Base-by-base conservation (phyloP, 2,113 vertebrate species). In the Alosa alosa region DNA sequence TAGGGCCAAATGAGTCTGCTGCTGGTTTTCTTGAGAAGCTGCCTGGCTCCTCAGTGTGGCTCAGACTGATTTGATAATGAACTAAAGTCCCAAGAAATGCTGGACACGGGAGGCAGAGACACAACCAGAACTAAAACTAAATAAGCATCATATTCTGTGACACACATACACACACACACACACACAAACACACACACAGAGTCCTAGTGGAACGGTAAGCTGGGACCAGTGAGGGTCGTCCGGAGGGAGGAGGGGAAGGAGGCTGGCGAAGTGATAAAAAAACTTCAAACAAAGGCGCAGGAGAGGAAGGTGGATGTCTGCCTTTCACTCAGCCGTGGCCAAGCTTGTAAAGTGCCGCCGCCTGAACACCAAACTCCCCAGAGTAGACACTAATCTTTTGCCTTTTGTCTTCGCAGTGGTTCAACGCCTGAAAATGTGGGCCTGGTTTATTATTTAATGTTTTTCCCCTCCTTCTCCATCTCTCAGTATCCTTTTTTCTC, bases 261-360 rank as follows among this genome's bases (percentile, higher is more conserved):
- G 47, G 17, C 72, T 25, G 82, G 25, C 3, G 36, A 25, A 82
- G 52, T 50, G 36, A 22, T 81, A 57, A 44, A 75, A 75, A 84
- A 78, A 81, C 84, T 50, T 81, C 47, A 50, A 85, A 86, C 25
- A 36, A 17, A 39, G 0, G 49, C 3, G 8, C 45, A 36, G 41
- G 81, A 86, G 13, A 5, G 49, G 25, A 75, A 49, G 45, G 45
- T 86, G 81, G 25, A 47, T 44, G 55, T 86, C 81, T 82, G 45
- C 39, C 44, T 2, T 86, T 17, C 25, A 64, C 36, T 82, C 72
- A 36, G 72, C 72, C 25, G 31, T 75, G 68, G 68, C 68, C 64
- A 72, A 31, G 68, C 68, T 78, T 39, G 72, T 78, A 78, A 78
- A 78, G 72, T 17, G 31, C 31, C 36, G 13, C 3, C 31, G 31